These are phyloP conservation scores for Thermophis baileyi DNA, from an alignment of 2,113 vertebrate species.

Conservation along the genomic window DNA sequence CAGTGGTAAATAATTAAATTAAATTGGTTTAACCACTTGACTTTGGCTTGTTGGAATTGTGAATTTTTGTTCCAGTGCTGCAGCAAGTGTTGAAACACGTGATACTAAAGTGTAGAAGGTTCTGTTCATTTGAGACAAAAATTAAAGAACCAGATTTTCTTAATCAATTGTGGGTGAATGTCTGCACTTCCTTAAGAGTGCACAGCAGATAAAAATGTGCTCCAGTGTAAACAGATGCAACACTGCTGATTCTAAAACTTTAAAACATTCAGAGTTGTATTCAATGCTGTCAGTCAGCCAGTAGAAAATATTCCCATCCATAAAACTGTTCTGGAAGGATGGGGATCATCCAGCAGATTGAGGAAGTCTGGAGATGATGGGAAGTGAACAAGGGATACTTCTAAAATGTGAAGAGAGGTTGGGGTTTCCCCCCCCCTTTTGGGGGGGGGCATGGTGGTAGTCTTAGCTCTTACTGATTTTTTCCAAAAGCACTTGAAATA, in stretches of 20 bases:
- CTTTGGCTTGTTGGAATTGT: background rate
- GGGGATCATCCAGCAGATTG: background rate
- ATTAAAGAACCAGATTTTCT: background rate
- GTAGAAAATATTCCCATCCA: background rate
- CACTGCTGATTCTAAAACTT: background rate
- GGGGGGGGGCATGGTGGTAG: background rate
- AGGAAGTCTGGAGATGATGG: background rate
- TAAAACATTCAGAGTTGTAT: background rate
- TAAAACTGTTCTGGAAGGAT: background rate
- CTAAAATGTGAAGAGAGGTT: background rate
- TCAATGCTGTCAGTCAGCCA: background rate
- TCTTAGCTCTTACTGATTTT: background rate
- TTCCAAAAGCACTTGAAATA: slow-evolving; percentile 5
- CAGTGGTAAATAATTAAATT: background rate
- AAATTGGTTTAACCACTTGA: background rate
- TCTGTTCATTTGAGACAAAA: background rate
- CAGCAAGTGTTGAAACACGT: background rate
- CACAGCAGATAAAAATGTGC: background rate
- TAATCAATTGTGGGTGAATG: background rate
- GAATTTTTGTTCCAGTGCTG: background rate
- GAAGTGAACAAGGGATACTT: background rate
- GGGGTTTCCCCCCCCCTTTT: background rate
- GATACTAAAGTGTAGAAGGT: background rate
- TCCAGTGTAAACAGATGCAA: background rate
- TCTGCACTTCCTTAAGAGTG: background rate